A percentile compares a stretch with the other conserved stretches of the same genome.
These are phyloP conservation scores for Magallana ariakensis DNA, from an alignment of 1,140 invertebrate genomes.

Conservation along the genomic window DNA sequence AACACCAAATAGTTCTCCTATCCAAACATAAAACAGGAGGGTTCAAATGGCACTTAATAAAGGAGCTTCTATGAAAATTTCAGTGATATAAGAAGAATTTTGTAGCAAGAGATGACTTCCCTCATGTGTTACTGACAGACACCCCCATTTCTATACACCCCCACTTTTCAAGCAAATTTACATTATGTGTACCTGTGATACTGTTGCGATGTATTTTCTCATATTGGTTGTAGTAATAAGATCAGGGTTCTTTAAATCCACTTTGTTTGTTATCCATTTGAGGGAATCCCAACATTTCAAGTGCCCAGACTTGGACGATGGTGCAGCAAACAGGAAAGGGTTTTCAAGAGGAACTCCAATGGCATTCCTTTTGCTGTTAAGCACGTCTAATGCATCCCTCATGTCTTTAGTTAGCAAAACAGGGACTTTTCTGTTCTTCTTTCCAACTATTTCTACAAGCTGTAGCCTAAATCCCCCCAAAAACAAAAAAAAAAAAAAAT, in stretches of 20 bases:
- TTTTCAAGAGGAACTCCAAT: neutral
- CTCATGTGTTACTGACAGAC: no score
- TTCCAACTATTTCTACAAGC: slow-evolving; percentile 38
- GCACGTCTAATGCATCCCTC: neutral
- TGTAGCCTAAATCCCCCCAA: slow-evolving; percentile 26
- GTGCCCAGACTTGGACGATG: neutral
- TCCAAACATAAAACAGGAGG: no score
- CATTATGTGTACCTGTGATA: slow-evolving; percentile 32
- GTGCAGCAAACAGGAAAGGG: neutral
- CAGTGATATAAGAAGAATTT: no score
- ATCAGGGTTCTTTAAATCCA: neutral
- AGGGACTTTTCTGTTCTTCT: slow-evolving; percentile 35
- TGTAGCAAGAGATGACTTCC: no score
- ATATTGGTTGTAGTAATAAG: slow-evolving; percentile 17
- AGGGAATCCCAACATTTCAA: neutral
- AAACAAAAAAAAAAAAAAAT: no score
- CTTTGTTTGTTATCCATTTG: neutral
- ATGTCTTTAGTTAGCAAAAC: slow-evolving; percentile 37
- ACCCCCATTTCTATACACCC: no score
- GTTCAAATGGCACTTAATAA: no score
- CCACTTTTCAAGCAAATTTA: no score
- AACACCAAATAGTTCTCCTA: no score
- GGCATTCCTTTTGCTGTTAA: neutral
- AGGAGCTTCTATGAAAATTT: no score
- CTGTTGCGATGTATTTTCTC: slow-evolving; percentile 41